Conservation (phyloP, 2,113 vertebrate genomes). For the Ochotona princeps region DNA sequence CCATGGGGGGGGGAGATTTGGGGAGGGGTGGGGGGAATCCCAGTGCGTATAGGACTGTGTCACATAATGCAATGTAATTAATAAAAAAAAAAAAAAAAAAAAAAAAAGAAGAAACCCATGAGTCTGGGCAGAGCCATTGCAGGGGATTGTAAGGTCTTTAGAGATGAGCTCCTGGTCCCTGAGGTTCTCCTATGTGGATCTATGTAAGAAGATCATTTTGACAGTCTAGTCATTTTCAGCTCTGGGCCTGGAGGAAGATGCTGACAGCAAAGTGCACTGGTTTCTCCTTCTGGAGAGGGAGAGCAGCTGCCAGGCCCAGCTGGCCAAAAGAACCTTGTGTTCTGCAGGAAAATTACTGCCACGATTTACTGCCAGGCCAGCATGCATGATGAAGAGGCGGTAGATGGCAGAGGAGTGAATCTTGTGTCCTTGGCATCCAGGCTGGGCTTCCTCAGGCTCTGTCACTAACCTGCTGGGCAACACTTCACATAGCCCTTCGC, state of each 20-base stretch:
- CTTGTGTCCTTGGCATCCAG: neutral
- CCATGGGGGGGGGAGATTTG: too few species aligned
- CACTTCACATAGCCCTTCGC: neutral
- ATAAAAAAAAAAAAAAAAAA: too few species aligned
- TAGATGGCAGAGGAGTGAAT: neutral
- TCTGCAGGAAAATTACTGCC: conserved; percentile 16
- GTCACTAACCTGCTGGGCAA: too few species aligned
- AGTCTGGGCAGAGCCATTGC: too few species aligned
- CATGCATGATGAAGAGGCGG: neutral
- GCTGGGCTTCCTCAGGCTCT: neutral
- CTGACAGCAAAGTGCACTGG: neutral
- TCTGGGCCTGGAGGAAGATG: neutral
- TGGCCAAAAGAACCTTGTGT: conserved; percentile 34
- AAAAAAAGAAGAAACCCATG: accelerated
- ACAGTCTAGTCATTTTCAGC: neutral
- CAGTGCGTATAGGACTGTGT: too few species aligned
- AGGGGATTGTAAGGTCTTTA: neutral
- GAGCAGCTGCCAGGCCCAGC: conserved; percentile 36
- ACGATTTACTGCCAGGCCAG: neutral
- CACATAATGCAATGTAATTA: too few species aligned
- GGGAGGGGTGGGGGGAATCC: too few species aligned
- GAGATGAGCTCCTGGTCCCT: neutral
- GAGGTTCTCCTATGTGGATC: neutral
- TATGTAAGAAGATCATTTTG: neutral
- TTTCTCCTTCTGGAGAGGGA: neutral